Conservation (phyloP, 2,113 vertebrate species). For the Catagonus wagneri region DNA sequence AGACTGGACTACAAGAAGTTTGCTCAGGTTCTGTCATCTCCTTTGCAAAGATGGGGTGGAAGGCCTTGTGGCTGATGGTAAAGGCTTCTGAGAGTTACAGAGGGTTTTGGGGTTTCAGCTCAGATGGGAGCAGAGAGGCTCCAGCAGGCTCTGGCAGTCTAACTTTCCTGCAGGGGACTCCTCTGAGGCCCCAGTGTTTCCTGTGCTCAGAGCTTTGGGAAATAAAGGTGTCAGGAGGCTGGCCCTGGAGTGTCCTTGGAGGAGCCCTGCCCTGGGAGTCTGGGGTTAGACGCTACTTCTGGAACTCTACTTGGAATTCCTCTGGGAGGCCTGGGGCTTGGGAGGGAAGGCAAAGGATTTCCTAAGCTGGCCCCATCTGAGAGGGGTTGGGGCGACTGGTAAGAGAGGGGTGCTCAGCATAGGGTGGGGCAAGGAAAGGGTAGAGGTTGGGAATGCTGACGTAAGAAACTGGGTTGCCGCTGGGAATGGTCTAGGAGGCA, state of each 20-base stretch:
- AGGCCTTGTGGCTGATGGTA: background rate
- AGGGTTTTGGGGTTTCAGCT: background rate
- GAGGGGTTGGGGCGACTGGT: background rate
- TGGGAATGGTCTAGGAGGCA: background rate
- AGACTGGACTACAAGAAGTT: background rate
- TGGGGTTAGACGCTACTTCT: conserved; percentile 36
- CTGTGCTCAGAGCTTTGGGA: conserved; percentile 28
- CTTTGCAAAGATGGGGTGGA: background rate
- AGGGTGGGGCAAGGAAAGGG: background rate
- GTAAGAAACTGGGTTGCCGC: background rate
- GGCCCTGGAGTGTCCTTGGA: background rate
- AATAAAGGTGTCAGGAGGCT: conserved; percentile 22
- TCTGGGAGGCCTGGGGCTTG: conserved; percentile 18
- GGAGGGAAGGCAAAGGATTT: conserved; percentile 15
- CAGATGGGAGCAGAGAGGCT: background rate
- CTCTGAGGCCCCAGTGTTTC: background rate
- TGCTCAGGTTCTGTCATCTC: background rate
- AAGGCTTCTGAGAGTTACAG: background rate
- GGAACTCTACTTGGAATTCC: conserved; percentile 23
- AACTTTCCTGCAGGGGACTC: background rate
- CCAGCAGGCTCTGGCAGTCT: background rate
- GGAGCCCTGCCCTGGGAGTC: conserved; percentile 12
- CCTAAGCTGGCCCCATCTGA: background rate
- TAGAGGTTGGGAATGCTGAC: background rate
- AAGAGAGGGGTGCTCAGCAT: background rate